These are phyloP conservation scores for Carpatolechia fugitivella DNA, from an alignment of 2,888 invertebrate species.

Conservation along the genomic window DNA sequence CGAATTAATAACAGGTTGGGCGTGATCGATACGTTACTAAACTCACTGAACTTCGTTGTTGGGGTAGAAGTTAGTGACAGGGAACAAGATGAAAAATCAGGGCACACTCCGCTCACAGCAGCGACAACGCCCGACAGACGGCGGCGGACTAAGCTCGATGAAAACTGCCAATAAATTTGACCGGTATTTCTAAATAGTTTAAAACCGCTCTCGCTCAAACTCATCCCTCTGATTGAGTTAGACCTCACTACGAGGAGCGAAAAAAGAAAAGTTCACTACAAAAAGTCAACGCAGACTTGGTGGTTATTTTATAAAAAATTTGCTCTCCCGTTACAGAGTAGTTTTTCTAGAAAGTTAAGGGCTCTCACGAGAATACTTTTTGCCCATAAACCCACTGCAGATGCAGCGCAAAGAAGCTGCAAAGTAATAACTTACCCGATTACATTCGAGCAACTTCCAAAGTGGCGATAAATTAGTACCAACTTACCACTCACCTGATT, in stretches of 20 bases:
- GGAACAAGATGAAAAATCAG: neutral
- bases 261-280: neutral
- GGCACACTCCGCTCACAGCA: neutral
- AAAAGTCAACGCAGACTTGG: neutral
- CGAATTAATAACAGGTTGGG: constrained; percentile 10
- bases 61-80: neutral
- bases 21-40: constrained; percentile 8
- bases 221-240: neutral
- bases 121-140: neutral
- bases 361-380: constrained; percentile 7
- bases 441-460: constrained; percentile 9
- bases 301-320: neutral
- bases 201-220: neutral
- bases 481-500: constrained; percentile 13
- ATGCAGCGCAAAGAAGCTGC: constrained; percentile 2
- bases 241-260: neutral
- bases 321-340: neutral
- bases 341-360: constrained; percentile 1
- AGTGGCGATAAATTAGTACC: constrained; percentile 12
- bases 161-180: neutral
- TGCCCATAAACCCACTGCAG: constrained; percentile 5
- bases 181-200: neutral
- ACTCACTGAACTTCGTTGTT: neutral
- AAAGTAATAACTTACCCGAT: constrained; percentile 10
- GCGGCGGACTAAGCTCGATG: neutral